Conservation (phyloP, 2,113 vertebrate genomes). For the Gallinago paraguaiae region DNA sequence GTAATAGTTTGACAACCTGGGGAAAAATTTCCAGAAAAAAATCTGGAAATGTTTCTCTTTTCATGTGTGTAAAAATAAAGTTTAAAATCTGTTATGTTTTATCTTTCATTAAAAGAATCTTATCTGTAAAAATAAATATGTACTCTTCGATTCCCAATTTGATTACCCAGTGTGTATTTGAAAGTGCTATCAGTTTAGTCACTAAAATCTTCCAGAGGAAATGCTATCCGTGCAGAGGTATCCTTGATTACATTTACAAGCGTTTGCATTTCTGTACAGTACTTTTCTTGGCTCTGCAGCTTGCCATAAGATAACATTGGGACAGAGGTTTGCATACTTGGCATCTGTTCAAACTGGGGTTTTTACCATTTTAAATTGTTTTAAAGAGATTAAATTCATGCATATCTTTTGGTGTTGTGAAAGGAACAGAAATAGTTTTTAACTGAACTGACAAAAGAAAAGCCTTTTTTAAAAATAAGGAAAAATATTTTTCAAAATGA, state of each 20-base stretch:
- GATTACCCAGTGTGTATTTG: background rate
- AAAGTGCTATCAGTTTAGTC: background rate
- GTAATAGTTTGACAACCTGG: slow-evolving; percentile 60
- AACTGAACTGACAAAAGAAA: background rate
- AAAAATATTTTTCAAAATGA: background rate
- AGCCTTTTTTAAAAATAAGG: background rate
- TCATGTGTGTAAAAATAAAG: background rate
- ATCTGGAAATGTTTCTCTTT: background rate
- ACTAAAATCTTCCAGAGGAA: background rate
- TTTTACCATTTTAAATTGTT: background rate
- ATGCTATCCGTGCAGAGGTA: background rate
- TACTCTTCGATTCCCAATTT: background rate
- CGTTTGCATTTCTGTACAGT: background rate
- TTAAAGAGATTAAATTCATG: background rate
- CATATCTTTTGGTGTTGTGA: background rate
- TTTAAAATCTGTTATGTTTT: background rate
- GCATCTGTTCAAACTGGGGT: background rate
- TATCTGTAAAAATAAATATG: background rate
- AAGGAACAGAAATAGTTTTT: background rate
- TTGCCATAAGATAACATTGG: background rate
- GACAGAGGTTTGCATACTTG: background rate
- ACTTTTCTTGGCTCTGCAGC: background rate
- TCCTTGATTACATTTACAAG: background rate
- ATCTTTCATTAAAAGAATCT: background rate
- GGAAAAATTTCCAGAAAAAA: background rate